A percentile compares a stretch with the other conserved stretches of the same genome.
phyloP scores from a whole-genome alignment of 53 echinoderm and acorn worm species.

The Glandiceps talaboti region DNA sequence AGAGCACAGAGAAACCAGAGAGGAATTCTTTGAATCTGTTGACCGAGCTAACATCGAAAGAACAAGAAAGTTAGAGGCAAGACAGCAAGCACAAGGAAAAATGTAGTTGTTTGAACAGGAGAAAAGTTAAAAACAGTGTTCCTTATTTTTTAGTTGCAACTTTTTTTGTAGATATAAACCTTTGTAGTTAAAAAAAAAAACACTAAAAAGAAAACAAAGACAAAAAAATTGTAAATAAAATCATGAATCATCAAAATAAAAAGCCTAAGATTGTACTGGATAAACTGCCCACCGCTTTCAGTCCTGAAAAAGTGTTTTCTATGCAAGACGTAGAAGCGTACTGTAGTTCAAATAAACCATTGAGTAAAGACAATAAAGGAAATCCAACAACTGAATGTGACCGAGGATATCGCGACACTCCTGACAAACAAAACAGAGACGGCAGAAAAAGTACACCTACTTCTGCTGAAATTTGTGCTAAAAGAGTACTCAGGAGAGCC shows the following conservation, averaged over 20 bases:
- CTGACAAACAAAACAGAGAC: not conserved
- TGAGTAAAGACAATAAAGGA: not conserved
- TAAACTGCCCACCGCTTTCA: not conserved
- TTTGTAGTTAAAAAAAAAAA: too few relatives aligned
- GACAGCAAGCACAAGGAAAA: too few relatives aligned
- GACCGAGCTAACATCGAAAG: constrained; percentile 34
- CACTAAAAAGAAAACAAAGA: not conserved
- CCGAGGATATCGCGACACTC: not conserved
- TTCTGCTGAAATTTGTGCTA: not conserved
- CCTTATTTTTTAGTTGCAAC: too few relatives aligned
- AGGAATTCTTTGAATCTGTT: constrained; percentile 27
- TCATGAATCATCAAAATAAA: not conserved
- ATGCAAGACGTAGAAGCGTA: not conserved
- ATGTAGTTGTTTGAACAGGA: too few relatives aligned
- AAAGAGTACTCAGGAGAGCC: not conserved
- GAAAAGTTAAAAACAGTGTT: too few relatives aligned
- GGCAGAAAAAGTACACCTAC: not conserved
- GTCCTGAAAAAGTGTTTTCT: not conserved
- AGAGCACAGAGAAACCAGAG: constrained; percentile 17
- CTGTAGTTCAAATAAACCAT: not conserved
- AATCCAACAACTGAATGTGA: too few relatives aligned
- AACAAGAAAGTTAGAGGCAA: not conserved
- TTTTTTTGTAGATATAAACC: too few relatives aligned
- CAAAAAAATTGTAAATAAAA: not conserved
- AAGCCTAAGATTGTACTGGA: not conserved